A percentile compares a stretch with the other conserved stretches of the same genome.
Conservation (phyloP, 2,113 vertebrate genomes). For the Hyla sarda region DNA sequence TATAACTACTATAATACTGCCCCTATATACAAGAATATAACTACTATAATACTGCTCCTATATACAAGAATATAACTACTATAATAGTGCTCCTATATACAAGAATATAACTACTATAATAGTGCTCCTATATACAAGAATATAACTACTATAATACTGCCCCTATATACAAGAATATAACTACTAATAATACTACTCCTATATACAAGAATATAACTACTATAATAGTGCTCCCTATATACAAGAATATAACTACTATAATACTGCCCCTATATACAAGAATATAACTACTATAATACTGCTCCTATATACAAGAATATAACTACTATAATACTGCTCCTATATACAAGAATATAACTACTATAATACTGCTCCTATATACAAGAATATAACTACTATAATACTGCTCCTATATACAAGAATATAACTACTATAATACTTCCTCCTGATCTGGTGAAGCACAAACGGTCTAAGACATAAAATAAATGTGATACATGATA, state of each 20-base stretch:
- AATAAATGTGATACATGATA: too few species aligned
- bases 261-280: slow-evolving; percentile 7
- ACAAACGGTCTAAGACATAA: too few species aligned
- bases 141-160: not conserved
- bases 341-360: slow-evolving; percentile 12
- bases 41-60: too few species aligned
- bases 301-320: not conserved
- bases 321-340: slow-evolving; percentile 21
- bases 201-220: not conserved
- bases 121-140: not conserved
- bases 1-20: too few species aligned
- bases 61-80: too few species aligned
- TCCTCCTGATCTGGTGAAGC: too few species aligned
- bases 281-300: slow-evolving; percentile 18
- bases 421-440: slow-evolving; percentile 24
- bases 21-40: not conserved
- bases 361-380: slow-evolving; percentile 13
- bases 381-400: slow-evolving; percentile 16
- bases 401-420: not conserved
- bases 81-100: too few species aligned
- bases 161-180: too few species aligned
- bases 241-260: slow-evolving; percentile 11
- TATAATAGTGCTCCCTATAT: not conserved
- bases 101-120: too few species aligned
- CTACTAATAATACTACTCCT: not conserved